A percentile compares a stretch with the other conserved stretches of the same genome.
Conservation (phyloP, 2,888 invertebrate species). For the Tinea pellionella region DNA sequence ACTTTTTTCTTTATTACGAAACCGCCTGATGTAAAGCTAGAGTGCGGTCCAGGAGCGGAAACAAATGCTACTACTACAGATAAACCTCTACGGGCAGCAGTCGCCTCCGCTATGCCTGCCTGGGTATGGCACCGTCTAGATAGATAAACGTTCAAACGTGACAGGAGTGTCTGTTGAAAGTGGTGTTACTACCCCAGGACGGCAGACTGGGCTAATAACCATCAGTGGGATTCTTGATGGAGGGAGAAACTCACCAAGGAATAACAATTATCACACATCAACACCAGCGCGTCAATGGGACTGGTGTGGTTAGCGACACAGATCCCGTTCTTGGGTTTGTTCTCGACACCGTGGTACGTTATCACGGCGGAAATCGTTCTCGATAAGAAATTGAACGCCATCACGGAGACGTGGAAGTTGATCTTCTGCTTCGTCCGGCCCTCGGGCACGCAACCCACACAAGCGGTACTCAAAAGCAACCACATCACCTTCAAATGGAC, state of each 20-base stretch:
- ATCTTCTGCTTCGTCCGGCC: conserved; percentile 81
- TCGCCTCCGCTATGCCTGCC: too few species aligned
- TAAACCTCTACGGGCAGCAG: too few species aligned
- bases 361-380: conserved; percentile 91
- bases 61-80: too few species aligned
- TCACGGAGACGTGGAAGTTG: conserved; percentile 83
- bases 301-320: conserved; percentile 99
- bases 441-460: conserved; percentile 86
- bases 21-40: neutral
- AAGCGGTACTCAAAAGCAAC: conserved; percentile 86
- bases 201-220: too few species aligned
- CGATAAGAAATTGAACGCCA: conserved; percentile 93
- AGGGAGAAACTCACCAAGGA: conserved; percentile 97
- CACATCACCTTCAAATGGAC: conserved; percentile 77
- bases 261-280: conserved; percentile 97
- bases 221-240: too few species aligned
- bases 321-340: conserved; percentile 85
- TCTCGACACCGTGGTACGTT: conserved; percentile 87
- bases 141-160: too few species aligned
- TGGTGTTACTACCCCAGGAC: too few species aligned
- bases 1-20: too few species aligned
- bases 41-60: too few species aligned
- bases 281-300: conserved; percentile 95
- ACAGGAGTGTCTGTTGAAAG: too few species aligned
- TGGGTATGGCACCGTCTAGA: too few species aligned